Conservation (phyloP, 2,113 vertebrate genomes). For the Vulpes vulpes region DNA sequence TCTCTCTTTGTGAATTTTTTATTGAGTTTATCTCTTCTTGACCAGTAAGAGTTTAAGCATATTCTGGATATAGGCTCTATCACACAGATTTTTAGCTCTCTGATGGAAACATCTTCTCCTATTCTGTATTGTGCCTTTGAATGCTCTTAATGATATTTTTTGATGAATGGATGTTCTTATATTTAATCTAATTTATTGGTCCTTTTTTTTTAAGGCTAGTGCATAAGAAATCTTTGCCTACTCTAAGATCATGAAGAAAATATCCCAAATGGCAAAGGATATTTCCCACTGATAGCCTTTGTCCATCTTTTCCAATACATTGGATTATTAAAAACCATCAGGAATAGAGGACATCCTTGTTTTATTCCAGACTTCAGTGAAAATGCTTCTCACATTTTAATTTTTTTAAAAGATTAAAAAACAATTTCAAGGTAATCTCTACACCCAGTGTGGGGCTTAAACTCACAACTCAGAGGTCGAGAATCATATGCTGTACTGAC, state of each 20-base stretch:
- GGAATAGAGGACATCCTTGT: neutral
- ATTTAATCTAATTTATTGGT: neutral
- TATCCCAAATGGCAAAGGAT: neutral
- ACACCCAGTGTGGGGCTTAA: neutral
- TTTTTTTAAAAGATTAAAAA: neutral
- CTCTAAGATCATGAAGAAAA: neutral
- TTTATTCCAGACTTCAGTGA: neutral
- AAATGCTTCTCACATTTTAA: neutral
- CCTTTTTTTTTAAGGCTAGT: neutral
- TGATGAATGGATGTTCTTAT: neutral
- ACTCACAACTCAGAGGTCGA: neutral
- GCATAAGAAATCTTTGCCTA: neutral
- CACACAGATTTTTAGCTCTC: neutral
- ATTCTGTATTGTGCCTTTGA: fast-evolving
- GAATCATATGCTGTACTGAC: neutral
- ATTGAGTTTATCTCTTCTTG: fast-evolving
- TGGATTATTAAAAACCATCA: neutral
- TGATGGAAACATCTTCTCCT: neutral
- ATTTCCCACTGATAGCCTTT: neutral
- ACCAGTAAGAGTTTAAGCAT: neutral
- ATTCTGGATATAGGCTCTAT: neutral
- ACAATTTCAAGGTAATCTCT: neutral
- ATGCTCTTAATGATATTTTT: neutral
- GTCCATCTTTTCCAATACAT: neutral
- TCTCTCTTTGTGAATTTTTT: neutral